Conservation (phyloP, 2,888 invertebrate species). For the Agonopterix subpropinquella region DNA sequence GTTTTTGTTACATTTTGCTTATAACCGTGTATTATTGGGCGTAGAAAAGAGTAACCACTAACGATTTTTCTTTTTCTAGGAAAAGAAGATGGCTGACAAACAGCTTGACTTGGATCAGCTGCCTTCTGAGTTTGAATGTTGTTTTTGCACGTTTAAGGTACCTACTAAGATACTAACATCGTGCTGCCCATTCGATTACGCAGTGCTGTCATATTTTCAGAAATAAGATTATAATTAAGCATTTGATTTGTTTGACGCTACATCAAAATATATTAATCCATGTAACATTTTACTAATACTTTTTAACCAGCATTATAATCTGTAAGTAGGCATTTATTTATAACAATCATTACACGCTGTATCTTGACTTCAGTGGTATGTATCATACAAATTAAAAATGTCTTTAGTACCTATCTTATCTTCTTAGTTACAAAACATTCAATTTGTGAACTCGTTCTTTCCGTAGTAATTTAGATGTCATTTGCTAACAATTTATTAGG, state of each 20-base stretch:
- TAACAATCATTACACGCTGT: too few species aligned
- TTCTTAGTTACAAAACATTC: too few species aligned
- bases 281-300: conserved; percentile 22
- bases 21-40: too few species aligned
- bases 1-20: too few species aligned
- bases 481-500: too few species aligned
- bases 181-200: not conserved
- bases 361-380: too few species aligned
- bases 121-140: conserved; percentile 97
- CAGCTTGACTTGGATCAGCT: conserved; percentile 90
- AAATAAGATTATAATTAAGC: not conserved
- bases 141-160: conserved; percentile 98
- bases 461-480: too few species aligned
- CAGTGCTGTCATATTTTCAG: too few species aligned
- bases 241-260: conserved; percentile 3
- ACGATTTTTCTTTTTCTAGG: conserved; percentile 73
- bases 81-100: conserved; percentile 83
- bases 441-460: too few species aligned
- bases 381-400: too few species aligned
- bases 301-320: conserved; percentile 28
- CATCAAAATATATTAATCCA: not conserved
- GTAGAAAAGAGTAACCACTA: conserved; percentile 26
- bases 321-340: conserved; percentile 26
- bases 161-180: conserved; percentile 61
- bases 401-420: too few species aligned